A percentile compares a stretch with the other conserved stretches of the same genome.
These are phyloP conservation scores for Phymastichus coffea DNA, from an alignment of 1,140 invertebrate genomes.

Conservation along the genomic window DNA sequence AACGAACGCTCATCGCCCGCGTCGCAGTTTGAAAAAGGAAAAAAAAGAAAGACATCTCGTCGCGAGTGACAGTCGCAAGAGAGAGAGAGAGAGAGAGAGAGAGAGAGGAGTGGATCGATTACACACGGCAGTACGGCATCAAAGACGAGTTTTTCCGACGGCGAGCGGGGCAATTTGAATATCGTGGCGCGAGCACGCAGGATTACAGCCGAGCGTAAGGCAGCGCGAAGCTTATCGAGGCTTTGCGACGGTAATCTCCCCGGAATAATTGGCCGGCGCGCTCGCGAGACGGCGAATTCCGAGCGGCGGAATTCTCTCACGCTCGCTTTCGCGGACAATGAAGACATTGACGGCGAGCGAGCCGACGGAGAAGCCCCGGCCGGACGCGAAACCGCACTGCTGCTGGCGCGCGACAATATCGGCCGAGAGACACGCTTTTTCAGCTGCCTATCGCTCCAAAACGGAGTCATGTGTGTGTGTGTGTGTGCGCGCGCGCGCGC, in stretches of 20 bases:
- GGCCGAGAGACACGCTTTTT: background rate
- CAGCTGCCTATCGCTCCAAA: background rate
- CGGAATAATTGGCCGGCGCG: slow-evolving; percentile 5
- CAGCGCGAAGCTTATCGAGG: no score
- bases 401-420: slow-evolving; percentile 28
- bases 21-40: background rate
- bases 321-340: slow-evolving; percentile 19
- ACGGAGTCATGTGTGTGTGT: no score
- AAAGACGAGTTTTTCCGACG: no score
- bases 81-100: background rate
- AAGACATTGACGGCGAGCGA: slow-evolving; percentile 21
- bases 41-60: slow-evolving; percentile 24
- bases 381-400: slow-evolving; percentile 56
- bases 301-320: slow-evolving; percentile 18
- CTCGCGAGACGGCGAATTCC: background rate
- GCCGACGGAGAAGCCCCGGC: slow-evolving; percentile 30
- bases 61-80: background rate
- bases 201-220: no score
- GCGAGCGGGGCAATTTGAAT: no score
- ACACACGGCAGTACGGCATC: no score
- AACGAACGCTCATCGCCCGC: background rate
- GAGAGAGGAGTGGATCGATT: no score
- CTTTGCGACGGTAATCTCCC: background rate
- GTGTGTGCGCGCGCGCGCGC: no score
- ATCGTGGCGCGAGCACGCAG: no score